Conservation (phyloP, 1,140 invertebrate species). For the Euborellia annulipes region DNA sequence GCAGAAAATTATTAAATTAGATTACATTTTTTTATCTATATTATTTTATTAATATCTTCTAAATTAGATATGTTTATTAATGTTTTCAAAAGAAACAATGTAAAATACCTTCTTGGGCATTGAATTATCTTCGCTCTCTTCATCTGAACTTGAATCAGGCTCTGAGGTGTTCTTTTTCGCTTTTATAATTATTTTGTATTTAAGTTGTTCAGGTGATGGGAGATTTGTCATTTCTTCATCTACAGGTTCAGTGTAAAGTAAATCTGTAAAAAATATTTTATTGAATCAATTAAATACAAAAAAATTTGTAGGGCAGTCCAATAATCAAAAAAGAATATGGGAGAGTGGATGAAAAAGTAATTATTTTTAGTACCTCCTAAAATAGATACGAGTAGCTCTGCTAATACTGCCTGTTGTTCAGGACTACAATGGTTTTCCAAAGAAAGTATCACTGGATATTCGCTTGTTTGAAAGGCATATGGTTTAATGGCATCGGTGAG, state of each 20-base stretch:
- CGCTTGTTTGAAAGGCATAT: constrained; percentile 25
- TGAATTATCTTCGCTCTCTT: too few species aligned
- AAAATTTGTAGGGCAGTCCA: neutral
- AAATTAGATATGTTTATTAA: too few species aligned
- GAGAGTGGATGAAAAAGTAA: neutral
- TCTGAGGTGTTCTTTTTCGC: constrained; percentile 23
- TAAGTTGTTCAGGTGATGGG: constrained; percentile 28
- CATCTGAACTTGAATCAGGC: constrained; percentile 15
- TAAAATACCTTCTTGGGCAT: too few species aligned
- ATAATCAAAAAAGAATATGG: neutral
- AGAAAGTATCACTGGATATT: constrained; percentile 39
- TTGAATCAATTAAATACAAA: too few species aligned
- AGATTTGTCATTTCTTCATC: constrained; percentile 18
- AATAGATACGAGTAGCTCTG: constrained; percentile 31
- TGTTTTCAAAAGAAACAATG: too few species aligned
- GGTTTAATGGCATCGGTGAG: constrained; percentile 30
- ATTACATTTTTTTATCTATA: too few species aligned
- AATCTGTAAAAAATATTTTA: constrained; percentile 16
- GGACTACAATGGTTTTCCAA: constrained; percentile 40
- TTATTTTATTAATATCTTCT: too few species aligned
- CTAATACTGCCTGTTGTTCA: constrained; percentile 35
- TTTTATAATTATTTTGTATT: constrained; percentile 32
- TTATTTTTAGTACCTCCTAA: too few species aligned
- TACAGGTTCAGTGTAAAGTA: constrained; percentile 22
- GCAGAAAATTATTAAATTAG: too few species aligned